phyloP scores from a whole-genome alignment of 1,140 invertebrate species.

The Rhopalosiphum maidis region DNA sequence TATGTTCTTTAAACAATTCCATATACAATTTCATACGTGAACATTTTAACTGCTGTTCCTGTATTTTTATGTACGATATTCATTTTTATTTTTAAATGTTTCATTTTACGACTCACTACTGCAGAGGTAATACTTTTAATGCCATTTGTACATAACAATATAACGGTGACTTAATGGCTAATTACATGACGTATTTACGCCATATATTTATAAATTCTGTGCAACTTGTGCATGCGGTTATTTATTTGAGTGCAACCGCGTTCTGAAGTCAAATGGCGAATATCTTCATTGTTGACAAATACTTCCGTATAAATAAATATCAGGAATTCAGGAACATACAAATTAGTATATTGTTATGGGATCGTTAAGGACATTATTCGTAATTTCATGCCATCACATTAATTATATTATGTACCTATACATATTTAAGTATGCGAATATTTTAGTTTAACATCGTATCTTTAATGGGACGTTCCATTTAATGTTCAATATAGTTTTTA shows the following conservation, averaged over 20 bases:
- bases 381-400: neutral
- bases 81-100: conserved; percentile 26
- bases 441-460: neutral
- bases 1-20: neutral
- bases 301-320: neutral
- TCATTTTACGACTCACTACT: neutral
- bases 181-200: neutral
- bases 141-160: neutral
- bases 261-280: neutral
- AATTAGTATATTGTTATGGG: neutral
- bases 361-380: neutral
- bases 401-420: neutral
- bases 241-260: neutral
- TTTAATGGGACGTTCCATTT: neutral
- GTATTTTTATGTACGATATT: neutral
- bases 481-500: neutral
- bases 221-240: neutral
- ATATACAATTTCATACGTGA: neutral
- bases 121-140: neutral
- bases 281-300: neutral
- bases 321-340: neutral
- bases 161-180: conserved; percentile 9
- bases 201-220: neutral
- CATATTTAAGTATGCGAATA: neutral
- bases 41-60: neutral